These are phyloP conservation scores for Ctenodactylus gundi DNA, from an alignment of 2,113 vertebrate species.

Conservation along the genomic window DNA sequence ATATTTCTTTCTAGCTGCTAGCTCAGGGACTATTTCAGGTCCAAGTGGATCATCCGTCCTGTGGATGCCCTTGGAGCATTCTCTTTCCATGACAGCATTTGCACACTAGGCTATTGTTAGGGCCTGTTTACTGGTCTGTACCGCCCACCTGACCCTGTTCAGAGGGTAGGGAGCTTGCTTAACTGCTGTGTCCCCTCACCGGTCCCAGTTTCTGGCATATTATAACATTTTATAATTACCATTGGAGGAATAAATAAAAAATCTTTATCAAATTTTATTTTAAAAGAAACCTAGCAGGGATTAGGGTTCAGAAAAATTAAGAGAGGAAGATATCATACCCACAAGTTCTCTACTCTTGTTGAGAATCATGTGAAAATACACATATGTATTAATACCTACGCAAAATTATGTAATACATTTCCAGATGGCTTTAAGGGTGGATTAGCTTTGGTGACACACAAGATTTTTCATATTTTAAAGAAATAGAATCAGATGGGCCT, in stretches of 20 bases:
- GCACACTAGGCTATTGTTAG: background rate
- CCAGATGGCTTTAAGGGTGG: constrained; percentile 13
- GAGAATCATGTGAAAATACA: background rate
- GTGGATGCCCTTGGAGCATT: background rate
- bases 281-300: background rate
- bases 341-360: background rate
- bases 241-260: constrained; percentile 31
- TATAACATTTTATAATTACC: constrained; percentile 21
- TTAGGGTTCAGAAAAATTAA: constrained; percentile 24
- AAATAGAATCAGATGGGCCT: constrained; percentile 43
- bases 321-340: background rate
- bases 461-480: constrained; percentile 45
- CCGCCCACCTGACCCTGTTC: background rate
- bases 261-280: constrained; percentile 23
- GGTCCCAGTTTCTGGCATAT: constrained; percentile 4
- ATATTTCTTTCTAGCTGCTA: background rate
- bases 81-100: background rate
- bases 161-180: background rate
- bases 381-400: background rate
- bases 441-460: constrained; percentile 3
- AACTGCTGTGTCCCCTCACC: constrained; percentile 26
- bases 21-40: constrained; percentile 4
- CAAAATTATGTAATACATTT: constrained; percentile 58
- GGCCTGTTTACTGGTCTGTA: background rate
- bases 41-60: background rate